Conservation (phyloP, 2,888 invertebrate species). For the Heliconius charithonia region DNA sequence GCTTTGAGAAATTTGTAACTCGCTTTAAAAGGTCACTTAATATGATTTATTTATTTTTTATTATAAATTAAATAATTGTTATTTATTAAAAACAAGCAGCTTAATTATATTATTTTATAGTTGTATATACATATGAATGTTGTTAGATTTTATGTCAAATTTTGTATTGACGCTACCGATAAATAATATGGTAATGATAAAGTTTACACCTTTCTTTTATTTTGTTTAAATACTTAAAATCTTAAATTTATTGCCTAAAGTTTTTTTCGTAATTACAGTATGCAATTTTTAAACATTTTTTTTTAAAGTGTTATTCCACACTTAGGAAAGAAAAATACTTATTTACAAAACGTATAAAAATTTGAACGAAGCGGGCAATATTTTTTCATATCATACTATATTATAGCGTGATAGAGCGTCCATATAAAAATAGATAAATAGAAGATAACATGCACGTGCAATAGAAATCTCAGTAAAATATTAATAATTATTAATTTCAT, state of each 20-base stretch:
- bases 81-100: slow-evolving; percentile 22
- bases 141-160: slow-evolving; percentile 25
- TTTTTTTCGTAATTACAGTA: neutral
- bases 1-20: slow-evolving; percentile 26
- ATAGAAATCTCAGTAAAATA: slow-evolving; percentile 26
- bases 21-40: slow-evolving; percentile 22
- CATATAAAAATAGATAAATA: slow-evolving; percentile 7
- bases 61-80: neutral
- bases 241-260: neutral
- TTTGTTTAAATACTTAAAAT: neutral
- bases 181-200: neutral
- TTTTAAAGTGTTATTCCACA: too few relatives aligned
- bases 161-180: neutral
- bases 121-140: slow-evolving; percentile 14
- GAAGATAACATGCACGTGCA: slow-evolving; percentile 22
- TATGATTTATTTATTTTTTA: neutral
- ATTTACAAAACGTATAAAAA: too few relatives aligned
- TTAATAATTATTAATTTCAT: slow-evolving; percentile 5
- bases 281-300: too few relatives aligned
- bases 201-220: neutral
- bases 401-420: neutral
- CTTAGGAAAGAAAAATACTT: too few relatives aligned
- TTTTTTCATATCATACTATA: neutral
- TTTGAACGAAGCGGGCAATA: too few relatives aligned
- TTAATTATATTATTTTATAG: slow-evolving; percentile 21